phyloP scores from a whole-genome alignment of 92 coral and sea anemone species.

The Palythoa caribaeorum region DNA sequence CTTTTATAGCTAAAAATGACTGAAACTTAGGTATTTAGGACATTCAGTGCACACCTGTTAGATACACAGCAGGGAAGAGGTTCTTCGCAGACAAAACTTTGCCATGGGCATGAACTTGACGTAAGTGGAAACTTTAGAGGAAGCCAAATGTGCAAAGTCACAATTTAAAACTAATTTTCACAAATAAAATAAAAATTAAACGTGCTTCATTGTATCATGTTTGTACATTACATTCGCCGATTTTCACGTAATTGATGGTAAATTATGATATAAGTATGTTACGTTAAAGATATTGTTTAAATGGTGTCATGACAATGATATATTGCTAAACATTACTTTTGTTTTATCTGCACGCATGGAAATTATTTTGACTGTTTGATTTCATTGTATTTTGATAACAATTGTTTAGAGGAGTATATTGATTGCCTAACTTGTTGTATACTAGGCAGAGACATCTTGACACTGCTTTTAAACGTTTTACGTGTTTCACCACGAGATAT shows the following conservation, averaged over 20 bases:
- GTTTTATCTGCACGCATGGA: background rate
- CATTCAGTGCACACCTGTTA: background rate
- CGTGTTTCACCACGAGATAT: too few species aligned
- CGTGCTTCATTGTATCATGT: background rate
- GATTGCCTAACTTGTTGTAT: too few species aligned
- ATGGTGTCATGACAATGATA: slow-evolving; percentile 20
- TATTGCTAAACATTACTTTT: slow-evolving; percentile 38
- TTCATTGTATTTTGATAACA: background rate
- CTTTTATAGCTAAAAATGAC: background rate
- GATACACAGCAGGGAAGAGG: slow-evolving; percentile 14
- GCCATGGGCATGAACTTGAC: background rate
- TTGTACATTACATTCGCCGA: background rate
- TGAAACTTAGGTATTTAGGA: background rate
- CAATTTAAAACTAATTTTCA: too few species aligned
- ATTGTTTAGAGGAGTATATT: too few species aligned
- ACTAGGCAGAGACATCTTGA: too few species aligned
- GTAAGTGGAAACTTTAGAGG: background rate
- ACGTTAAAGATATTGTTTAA: slow-evolving; percentile 23
- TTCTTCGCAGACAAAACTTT: slow-evolving; percentile 17
- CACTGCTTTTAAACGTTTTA: too few species aligned
- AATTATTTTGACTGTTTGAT: background rate
- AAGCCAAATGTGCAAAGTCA: background rate
- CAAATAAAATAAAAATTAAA: too few species aligned
- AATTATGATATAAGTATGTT: background rate
- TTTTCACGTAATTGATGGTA: background rate